Evolutionary conservation across 2,888 invertebrate species (phyloP), one percentile per base, ranked within the genome.

Genomic region (Eristalis tenax): DNA sequence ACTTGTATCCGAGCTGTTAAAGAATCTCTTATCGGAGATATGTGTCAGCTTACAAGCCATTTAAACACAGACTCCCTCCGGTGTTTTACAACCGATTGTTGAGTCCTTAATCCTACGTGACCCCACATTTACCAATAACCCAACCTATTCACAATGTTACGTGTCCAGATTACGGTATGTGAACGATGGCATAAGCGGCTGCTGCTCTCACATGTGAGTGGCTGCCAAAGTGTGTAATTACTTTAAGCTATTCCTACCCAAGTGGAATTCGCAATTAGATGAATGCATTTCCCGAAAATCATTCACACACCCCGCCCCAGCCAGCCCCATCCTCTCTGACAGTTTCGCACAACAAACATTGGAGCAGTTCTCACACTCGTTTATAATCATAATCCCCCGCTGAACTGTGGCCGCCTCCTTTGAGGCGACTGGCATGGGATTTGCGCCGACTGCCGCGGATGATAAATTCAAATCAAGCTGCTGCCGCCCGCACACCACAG

Each of bases 391-490:
- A 63, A 69, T 77, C 77, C 77, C 35, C 5, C 50, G 18, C 50
- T 50, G 50, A 50, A 18, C 50, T 50, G 18, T 50, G 50, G 50
- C 18, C 50, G 50, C 18, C 8, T 50, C 50, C 8, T 50, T 50
- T 18, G 8, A n/a, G 1, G 6, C 18, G 18, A 50, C 50, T 50
- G 18, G 50, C 1, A 18, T 18, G 1, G 50, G 50, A 50, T 50
- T 18, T 50, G n/a, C 8, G 50, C 50, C 38, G 38, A 38, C 50
- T 50, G 18, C 50, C 18, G 50, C 26, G 32, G 13, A 59, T 66
- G 59, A 76, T 76, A 76, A 76, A 68, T 68, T 76, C 57, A 76
- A 68, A 66, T 40, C 75, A 28, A 56, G 65, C 57, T n/a, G 43
- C 13, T 11, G 11, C 43, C n/a, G 15, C 43, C n/a, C 50, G 4